These are phyloP conservation scores for Huso huso DNA, from an alignment of 2,797 vertebrate genomes.

Conservation along the genomic window DNA sequence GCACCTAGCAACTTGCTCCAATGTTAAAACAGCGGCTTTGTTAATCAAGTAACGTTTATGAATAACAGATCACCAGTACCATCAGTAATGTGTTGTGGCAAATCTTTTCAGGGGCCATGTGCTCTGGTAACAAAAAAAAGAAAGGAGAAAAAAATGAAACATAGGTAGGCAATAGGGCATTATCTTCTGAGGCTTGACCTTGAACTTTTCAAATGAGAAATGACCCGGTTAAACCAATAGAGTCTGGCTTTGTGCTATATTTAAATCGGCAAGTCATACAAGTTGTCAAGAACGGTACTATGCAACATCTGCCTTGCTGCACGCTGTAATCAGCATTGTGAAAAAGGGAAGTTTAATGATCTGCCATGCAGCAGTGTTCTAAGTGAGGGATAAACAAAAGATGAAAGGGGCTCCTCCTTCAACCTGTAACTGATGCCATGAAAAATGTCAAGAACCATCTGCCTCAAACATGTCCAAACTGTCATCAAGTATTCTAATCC, in stretches of 20 bases:
- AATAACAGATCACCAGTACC: slow-evolving; percentile 24
- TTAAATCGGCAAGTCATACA: slow-evolving; percentile 55
- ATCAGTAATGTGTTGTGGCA: slow-evolving; percentile 18
- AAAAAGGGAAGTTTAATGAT: slow-evolving; percentile 79
- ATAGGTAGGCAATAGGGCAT: not conserved
- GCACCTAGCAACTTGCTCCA: slow-evolving; percentile 26
- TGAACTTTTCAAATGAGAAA: slow-evolving; percentile 53
- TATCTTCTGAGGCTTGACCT: slow-evolving; percentile 45
- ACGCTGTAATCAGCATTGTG: slow-evolving; percentile 64
- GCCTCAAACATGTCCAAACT: slow-evolving; percentile 78
- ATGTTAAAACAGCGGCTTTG: slow-evolving; percentile 27
- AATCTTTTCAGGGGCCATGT: not conserved
- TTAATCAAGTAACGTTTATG: slow-evolving; percentile 29
- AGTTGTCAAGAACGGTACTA: slow-evolving; percentile 22
- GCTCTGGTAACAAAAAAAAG: no score
- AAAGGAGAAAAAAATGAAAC: not conserved
- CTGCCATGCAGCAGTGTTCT: slow-evolving; percentile 54
- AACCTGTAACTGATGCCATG: slow-evolving; percentile 83
- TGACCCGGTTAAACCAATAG: slow-evolving; percentile 53
- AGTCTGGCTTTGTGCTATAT: slow-evolving; percentile 59
- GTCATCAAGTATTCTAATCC: slow-evolving; percentile 83
- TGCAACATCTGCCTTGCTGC: slow-evolving; percentile 68
- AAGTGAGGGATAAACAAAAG: slow-evolving; percentile 71
- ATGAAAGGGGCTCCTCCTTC: slow-evolving; percentile 76
- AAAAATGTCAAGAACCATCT: slow-evolving; percentile 83